Base-by-base conservation (phyloP, 64 coral and sea anemone species). In the Astreopora myriophthalma region DNA sequence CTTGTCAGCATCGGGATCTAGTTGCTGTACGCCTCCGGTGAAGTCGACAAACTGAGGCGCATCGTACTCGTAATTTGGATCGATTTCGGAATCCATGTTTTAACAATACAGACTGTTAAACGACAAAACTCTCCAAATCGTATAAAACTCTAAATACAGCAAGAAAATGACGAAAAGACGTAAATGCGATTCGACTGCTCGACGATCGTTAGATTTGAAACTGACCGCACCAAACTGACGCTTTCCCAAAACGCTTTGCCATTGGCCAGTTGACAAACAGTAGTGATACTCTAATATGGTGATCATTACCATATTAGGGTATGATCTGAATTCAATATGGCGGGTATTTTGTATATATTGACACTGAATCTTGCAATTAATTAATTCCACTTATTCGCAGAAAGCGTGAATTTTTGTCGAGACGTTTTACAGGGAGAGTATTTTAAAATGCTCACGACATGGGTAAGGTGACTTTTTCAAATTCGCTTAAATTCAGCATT, bases 31-130 rank as follows among this genome's bases (percentile, higher is more conserved):
- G 28, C 31, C 75, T 37, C 44, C 75, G 7, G 71, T 68, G n/a
- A 96, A 96, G n/a, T 96, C 95, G 1, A 96, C 95, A 87, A 94
- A 96, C 95, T 94, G 93, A 4, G 95, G 95, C 12, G 95, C 95
- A 87, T 96, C 95, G 31, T 90, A 96, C 76, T 96, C 80, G 57
- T 94, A 96, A 85, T 74, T 87, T 67, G 85, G 90, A 22, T 90
- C 69, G 75, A 75, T 12, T 34, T 40, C 46, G 31, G 26, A 63
- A 31, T 69, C 88, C 93, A 94, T 94, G 13, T 48, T 90, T 9
- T 8, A 28, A 80, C 88, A 58, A 13, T 24, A 16, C 62, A 69
- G 22, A 36, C 48, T 11, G 42, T 8, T 11, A 75, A 88, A 74
- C 14, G 22, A 14, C 16, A 7, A 38, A 28, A 48, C 17, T 25